Evolutionary conservation across 2,888 invertebrate species (phyloP), one percentile per base, ranked within the genome.

Genomic region (Brachynemurus nebulosus): DNA sequence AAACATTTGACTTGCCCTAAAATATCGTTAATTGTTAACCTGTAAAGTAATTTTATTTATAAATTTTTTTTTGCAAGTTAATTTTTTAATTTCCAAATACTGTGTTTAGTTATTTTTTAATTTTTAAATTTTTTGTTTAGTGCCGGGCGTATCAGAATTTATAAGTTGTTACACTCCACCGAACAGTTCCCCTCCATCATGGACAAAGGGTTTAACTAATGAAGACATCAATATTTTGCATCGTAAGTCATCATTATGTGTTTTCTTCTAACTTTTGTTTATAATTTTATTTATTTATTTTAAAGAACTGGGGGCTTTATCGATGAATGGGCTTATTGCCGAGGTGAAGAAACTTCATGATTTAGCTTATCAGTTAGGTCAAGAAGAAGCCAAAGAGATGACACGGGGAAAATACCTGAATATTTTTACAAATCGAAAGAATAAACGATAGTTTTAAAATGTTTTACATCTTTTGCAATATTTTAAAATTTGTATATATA

Each of bases 321-420:
- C 89, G 7, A 80, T 86, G 43, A 78, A 86, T 48, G 84, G 85
- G 50, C 68, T 97, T 20, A 83, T 96, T 54, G 80, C 88, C 56
- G 95, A 95, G 72, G 89, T 97, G 1, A 86, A 90, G 62, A 86
- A 89, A 58, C 70, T 97, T 12, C 93, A 96, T 60, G 93, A 96
- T 59, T 72, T 86, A 47, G 92, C 96, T 1, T 97, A 95, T 63
- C 88, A 91, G 57, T 68, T 98, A 21, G 96, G 95, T 3, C 69
- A 91, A 12, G 92, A 93, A 60, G 96, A 97, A 68, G 85, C 92
- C 0, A 89, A 90, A 62, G 95, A 96, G 70, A 90, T 96, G 85
- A 93, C 93, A 0, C 70, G 95, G 54, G 95, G 93, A 33, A 92
- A 92, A 68, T 89, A 92, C 65, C 71, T 96, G 50, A 89, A 92